Evolutionary conservation across 1,140 invertebrate species (phyloP), one percentile per base, ranked within the genome.

Genomic region (Habropoda laboriosa): DNA sequence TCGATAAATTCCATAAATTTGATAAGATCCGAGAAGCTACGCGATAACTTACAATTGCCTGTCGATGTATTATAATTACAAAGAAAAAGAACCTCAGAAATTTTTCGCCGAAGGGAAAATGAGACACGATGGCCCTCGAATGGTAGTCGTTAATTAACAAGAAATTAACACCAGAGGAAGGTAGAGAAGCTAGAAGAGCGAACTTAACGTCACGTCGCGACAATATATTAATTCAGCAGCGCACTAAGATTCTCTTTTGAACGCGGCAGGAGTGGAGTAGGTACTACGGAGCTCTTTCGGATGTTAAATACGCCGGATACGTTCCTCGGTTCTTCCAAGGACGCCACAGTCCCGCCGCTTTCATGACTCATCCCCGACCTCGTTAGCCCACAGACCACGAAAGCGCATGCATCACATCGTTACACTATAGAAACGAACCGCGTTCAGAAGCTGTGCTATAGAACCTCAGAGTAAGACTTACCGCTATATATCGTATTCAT

Each of bases 391-490:
- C 35, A 58, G 63, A 53, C 63, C 55, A 66, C 45, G 42, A 86
- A 47, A 51, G 72, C 64, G 57, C 82, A 82, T 88, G 87, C 81
- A 86, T 90, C 88, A 86, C 75, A 73, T 82, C 80, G 61, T 70
- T 85, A 77, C 83, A 87, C 88, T 90, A 86, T 86, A 86, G 66
- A 88, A 83, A 72, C 88, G 63, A 42, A 67, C 89, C 85, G 83
- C 86, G 82, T 86, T 85, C 80, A 72, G 73, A 80, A 82, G 79
- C 87, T 74, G 70, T 53, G 7, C 72, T 57, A 45, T 40, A 35
- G 73, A 81, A 79, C 67, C 68, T 45, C 51, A 78, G 63, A 77
- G 67, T 53, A 79, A 79, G 73, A 88, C 83, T 87, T 88, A 88
- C 71, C 70, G n/a, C n/a, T n/a, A n/a, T n/a, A n/a, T n/a, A 5